Evolutionary conservation across 2,888 invertebrate species (phyloP).

Genomic region (Conistra vaccinii): DNA sequence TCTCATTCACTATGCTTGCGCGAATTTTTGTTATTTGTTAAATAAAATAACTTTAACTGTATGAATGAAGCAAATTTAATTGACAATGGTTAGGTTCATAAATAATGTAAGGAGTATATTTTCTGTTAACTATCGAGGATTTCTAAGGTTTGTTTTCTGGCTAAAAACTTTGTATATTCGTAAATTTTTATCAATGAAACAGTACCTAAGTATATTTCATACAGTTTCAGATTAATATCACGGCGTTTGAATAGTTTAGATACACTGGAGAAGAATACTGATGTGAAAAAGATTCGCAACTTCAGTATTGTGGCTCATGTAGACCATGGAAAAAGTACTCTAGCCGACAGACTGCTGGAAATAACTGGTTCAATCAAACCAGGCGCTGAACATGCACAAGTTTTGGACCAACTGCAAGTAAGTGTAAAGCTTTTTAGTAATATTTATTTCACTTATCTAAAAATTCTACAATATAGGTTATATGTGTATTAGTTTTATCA

Average conservation of each 20-base stretch:
- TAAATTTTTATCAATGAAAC: slow-evolving; percentile 47
- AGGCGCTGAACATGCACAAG: slow-evolving; percentile 92
- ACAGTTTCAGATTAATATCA: slow-evolving; percentile 66
- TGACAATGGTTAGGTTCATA: slow-evolving; percentile 61
- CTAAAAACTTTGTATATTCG: background rate
- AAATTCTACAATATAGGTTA: background rate
- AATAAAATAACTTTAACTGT: background rate
- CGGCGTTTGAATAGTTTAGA: slow-evolving; percentile 75
- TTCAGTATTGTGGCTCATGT: slow-evolving; percentile 99
- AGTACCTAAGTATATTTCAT: slow-evolving; percentile 7
- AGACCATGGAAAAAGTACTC: slow-evolving; percentile 99
- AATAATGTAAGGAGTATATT: slow-evolving; percentile 47
- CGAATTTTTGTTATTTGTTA: background rate
- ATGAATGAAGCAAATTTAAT: slow-evolving; percentile 41
- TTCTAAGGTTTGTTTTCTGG: slow-evolving; percentile 48
- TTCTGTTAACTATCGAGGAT: slow-evolving; percentile 26
- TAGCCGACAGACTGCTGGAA: slow-evolving; percentile 98
- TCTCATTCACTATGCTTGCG: background rate
- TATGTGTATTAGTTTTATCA: background rate
- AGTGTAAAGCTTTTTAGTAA: slow-evolving; percentile 74
- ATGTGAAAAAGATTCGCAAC: slow-evolving; percentile 93
- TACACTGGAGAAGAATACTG: slow-evolving; percentile 66
- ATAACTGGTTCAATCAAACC: slow-evolving; percentile 95
- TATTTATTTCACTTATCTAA: background rate
- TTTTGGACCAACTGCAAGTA: slow-evolving; percentile 94